Base-by-base conservation (phyloP, 2,888 invertebrate species). In the Eledone cirrhosa region DNA sequence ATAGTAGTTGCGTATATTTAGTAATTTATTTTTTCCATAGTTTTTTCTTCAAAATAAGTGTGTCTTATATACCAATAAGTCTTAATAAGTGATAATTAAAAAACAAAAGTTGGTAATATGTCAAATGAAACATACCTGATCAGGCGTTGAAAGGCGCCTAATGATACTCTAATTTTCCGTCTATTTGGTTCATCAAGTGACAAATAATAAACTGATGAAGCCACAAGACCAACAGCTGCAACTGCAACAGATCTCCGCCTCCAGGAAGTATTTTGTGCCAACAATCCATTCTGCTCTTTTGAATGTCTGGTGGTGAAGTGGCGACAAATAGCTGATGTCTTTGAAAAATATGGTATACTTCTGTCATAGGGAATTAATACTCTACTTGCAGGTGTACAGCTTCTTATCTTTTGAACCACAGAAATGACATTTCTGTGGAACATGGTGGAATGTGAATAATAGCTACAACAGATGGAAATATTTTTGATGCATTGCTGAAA, bases 131-230 rank as follows among this genome's bases (percentile, higher is more conserved):
- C 81, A 80, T 81, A 88, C 89, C 89, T 86, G 22, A 86, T 67
- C 83, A 88, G 88, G 78, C 89, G 83, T 11, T 81, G 81, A 59
- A 87, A 81, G 48, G 89, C 89, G n/a, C 88, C 88, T 29, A 83
- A 22, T 19, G 86, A 81, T 0, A 89, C 88, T 78, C 85, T 79
- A 16, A 88, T 78, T 82, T 87, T 88, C 33, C 89, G 80, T 77
- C 81, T 83, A 1, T 84, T 82, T 47, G 81, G 85, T 78, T 85
- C 82, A 78, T 84, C 82, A 72, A 85, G 78, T 75, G 80, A 78
- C 19, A 80, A 14, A 78, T 86, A 86, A 78, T 83, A 85, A 2
- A 82, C 81, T 8, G 69, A 69, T 22, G 33, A 2, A 69, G 22
- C 33, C 22, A 33, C 22, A 11, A 69, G 11, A 19, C 69, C 33